Evolutionary conservation across 2,888 invertebrate genomes (phyloP).

Genomic region (Lypha dubia): DNA sequence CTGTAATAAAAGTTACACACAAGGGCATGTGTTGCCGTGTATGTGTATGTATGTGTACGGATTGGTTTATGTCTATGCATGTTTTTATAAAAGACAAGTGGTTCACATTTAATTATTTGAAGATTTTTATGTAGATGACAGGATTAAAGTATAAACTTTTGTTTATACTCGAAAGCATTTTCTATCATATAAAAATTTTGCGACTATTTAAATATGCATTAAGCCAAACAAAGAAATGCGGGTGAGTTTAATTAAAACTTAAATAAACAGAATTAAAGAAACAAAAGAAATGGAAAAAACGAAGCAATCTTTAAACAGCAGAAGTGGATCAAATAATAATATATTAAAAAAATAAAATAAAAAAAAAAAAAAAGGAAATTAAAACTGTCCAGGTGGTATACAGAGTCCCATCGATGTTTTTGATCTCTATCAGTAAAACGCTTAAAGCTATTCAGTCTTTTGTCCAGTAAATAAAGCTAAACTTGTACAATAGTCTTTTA

Average conservation of each 20-base stretch:
- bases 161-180: constrained; percentile 15
- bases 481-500: too few relatives aligned
- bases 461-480: too few relatives aligned
- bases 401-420: too few relatives aligned
- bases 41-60: constrained; percentile 5
- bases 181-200: constrained; percentile 23
- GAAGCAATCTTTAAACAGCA: neutral
- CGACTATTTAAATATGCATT: constrained; percentile 61
- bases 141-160: constrained; percentile 54
- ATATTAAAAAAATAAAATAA: too few relatives aligned
- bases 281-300: neutral
- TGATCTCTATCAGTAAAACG: too few relatives aligned
- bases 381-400: too few relatives aligned
- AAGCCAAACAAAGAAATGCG: constrained; percentile 41
- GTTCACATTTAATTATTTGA: constrained; percentile 70
- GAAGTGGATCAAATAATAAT: neutral
- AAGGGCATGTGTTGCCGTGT: constrained; percentile 15
- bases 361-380: too few relatives aligned
- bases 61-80: constrained; percentile 53
- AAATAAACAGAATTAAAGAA: neutral
- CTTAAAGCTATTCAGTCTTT: too few relatives aligned
- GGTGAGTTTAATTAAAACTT: constrained; percentile 52
- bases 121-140: constrained; percentile 66
- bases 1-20: constrained; percentile 11
- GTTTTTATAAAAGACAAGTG: constrained; percentile 68